Base-by-base conservation (phyloP, 2,797 vertebrate species). In the Lophotriccus pileatus region DNA sequence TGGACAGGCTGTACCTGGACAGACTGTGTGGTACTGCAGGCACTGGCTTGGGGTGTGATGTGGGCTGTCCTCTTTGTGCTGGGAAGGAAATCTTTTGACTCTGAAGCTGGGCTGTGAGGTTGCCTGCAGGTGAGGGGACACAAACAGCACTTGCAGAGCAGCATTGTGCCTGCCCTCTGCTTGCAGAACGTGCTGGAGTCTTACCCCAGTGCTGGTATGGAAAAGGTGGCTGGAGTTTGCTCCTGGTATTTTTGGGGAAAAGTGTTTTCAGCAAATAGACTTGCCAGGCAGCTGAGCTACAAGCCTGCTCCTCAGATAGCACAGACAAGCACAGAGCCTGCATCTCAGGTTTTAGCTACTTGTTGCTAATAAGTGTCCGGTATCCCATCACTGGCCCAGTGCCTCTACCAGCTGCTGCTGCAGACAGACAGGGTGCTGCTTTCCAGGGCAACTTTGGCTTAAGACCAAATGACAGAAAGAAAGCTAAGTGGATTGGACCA, bases 1-100 rank as follows among this genome's bases (percentile, higher is more conserved):
- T 0, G 0, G 12, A 27, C 5, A 2, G 62, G 12, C 77, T 41
- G 39, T 37, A 22, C 43, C 0, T 13, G 0, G 24, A 19, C 2
- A 7, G 44, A 20, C 68, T 36, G 27, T 72, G 77, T 37, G 3
- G 6, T 84, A 3, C 17, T 34, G 14, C 2, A 24, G 34, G 52
- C n/a, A 10, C 41, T 6, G 2, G 39, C 27, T 16, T 39, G n/a
- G 44, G 23, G 24, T 55, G 15, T 2, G 1, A 6, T 12, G 6
- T 30, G 67, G 3, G n/a, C 58, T 73, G 43, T 62, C 34, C 20
- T 41, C 43, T 55, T 36, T 14, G 27, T 46, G 9, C 69, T 58
- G 36, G 32, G 30, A 36, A 28, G 74, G 50, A 74, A 39, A 5
- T n/a, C 7, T 16, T 72, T 6, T 9, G 22, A 12, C 21, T 59